Percentiles rank a stretch among this genome's conserved stretches.
Conservation (phyloP, 2,888 invertebrate genomes). For the Andrena minutula region DNA sequence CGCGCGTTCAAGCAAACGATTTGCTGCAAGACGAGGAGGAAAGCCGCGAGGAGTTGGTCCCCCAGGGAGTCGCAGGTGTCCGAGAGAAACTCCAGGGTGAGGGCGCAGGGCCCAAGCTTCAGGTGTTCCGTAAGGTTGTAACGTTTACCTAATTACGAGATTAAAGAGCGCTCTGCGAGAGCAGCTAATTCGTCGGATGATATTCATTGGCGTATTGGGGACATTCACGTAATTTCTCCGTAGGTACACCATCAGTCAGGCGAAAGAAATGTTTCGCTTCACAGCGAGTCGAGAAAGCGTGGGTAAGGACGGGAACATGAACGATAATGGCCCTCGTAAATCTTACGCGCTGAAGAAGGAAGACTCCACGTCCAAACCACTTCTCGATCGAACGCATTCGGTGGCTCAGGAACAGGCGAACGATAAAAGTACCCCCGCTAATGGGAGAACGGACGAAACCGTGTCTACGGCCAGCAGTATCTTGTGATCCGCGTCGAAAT, state of each 20-base stretch:
- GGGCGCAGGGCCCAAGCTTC: conserved; percentile 43
- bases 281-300: conserved; percentile 53
- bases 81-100: conserved; percentile 26
- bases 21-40: conserved; percentile 85
- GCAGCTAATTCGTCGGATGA: background rate
- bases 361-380: conserved; percentile 62
- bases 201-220: background rate
- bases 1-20: conserved; percentile 92
- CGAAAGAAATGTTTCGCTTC: conserved; percentile 74
- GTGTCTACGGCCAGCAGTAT: conserved; percentile 69
- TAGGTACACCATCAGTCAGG: conserved; percentile 73
- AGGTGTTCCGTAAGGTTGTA: conserved; percentile 65
- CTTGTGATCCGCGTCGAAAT: conserved; percentile 20
- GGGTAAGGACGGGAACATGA: conserved; percentile 38
- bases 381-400: conserved; percentile 65
- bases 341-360: conserved; percentile 54
- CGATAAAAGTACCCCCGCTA: conserved; percentile 66
- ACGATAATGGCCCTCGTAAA: conserved; percentile 51
- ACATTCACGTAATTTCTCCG: conserved; percentile 20
- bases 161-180: background rate
- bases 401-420: conserved; percentile 66
- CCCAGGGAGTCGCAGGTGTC: conserved; percentile 19
- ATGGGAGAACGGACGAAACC: conserved; percentile 60
- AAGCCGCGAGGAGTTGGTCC: conserved; percentile 3
- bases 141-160: background rate